These are phyloP conservation scores for Pristis pectinata DNA, from an alignment of 2,797 vertebrate species.

Conservation along the genomic window DNA sequence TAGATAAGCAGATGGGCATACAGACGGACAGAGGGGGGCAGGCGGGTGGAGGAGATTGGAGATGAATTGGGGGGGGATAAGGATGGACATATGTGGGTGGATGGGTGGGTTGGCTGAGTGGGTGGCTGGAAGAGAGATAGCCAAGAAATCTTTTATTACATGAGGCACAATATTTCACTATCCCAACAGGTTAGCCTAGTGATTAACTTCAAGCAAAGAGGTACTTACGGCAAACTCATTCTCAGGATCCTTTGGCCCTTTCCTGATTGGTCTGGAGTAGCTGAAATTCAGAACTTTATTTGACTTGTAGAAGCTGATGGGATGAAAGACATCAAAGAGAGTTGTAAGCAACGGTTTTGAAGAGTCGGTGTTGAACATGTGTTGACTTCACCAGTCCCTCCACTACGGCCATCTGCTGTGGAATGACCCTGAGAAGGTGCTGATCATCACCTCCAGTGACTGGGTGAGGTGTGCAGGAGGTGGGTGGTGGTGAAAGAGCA, in stretches of 20 bases:
- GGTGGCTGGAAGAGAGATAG: neutral
- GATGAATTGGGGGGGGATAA: too few species aligned
- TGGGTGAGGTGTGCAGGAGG: neutral
- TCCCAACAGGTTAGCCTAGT: neutral
- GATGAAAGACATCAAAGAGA: neutral
- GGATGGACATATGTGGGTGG: too few species aligned
- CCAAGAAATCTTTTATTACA: neutral
- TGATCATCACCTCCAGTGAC: neutral
- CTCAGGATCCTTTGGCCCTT: conserved; percentile 47
- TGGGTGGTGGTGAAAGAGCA: neutral
- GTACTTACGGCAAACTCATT: conserved; percentile 53
- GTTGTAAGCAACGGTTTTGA: neutral
- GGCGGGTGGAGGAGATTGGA: too few species aligned
- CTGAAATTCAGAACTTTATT: conserved; percentile 48
- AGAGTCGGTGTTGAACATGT: too few species aligned
- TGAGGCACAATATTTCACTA: neutral
- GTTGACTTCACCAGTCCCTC: neutral
- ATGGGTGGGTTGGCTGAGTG: neutral
- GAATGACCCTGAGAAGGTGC: neutral
- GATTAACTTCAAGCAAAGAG: neutral
- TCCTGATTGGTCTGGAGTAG: conserved; percentile 51
- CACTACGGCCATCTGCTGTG: neutral
- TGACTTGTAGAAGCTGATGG: conserved; percentile 50
- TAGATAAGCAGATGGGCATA: too few species aligned
- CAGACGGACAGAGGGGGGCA: neutral